Evolutionary conservation across 1,140 invertebrate genomes (phyloP), one percentile per base, ranked within the genome.

Genomic region (Acyrthosiphon pisum): DNA sequence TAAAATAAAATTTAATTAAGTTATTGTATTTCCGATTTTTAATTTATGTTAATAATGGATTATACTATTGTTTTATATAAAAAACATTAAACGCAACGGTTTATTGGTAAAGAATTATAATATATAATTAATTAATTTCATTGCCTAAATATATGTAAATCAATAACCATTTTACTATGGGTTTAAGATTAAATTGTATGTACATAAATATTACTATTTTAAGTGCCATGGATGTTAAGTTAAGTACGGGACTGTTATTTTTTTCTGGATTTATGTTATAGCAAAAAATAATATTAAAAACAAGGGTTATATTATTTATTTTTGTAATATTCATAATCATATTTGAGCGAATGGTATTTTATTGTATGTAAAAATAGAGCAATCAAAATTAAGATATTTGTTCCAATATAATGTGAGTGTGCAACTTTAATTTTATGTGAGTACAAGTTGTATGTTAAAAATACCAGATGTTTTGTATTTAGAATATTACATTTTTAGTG

Each of bases 211-310:
- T 89, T 53, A 90, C 53, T 90, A 90, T 68, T 68, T 90, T 90
- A 90, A 90, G 89, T 90, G 89, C 89, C 89, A 90, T 90, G 89
- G 56, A 90, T 90, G 56, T 90, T 68, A 68, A 68, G 89, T 90
- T 90, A 90, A 90, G 68, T 90, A 90, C 20, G 89, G 89, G 53
- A 68, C 53, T 90, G 89, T 90, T 90, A 41, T 90, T 60, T 68
- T 23, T 90, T 90, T 90, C 56, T 60, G 53, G 53, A 44, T 44
- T 90, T 44, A 90, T 90, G n/a, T 68, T 44, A 56, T 56, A 90
- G 53, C 41, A 60, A 90, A 41, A 60, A 68, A 44, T 56, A 56
- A 37, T 56, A 46, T n/a, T 23, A 48, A 87, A 87, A 53, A 37
- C 8, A 89, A 56, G 20, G 37, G 37, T 90, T 44, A n/a, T 60